phyloP scores from a whole-genome alignment of 2,888 invertebrate genomes.

The Agrotis clavis region DNA sequence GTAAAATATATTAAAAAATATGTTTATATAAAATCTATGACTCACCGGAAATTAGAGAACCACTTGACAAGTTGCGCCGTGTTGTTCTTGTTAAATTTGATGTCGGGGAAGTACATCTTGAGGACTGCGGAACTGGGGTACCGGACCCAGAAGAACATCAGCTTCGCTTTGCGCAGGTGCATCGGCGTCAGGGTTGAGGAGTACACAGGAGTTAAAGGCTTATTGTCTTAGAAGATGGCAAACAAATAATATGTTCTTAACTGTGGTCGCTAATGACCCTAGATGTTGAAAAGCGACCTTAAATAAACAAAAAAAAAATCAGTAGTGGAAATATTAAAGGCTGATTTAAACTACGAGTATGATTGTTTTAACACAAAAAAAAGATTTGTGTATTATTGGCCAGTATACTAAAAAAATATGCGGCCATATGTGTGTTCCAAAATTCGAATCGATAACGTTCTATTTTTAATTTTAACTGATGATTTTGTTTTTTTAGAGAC shows the following conservation, averaged over 20 bases:
- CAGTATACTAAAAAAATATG: not conserved
- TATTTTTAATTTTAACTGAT: not conserved
- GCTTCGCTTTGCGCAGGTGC: slow-evolving; percentile 99
- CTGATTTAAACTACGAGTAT: no score
- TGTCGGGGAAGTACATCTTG: slow-evolving; percentile 99
- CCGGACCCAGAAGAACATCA: slow-evolving; percentile 99
- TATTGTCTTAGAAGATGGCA: slow-evolving; percentile 58
- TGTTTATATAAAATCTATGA: slow-evolving; percentile 60
- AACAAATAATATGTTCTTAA: no score
- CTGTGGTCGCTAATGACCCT: not conserved
- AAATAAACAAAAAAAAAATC: no score
- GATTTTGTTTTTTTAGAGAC: no score
- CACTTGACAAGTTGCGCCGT: slow-evolving; percentile 99
- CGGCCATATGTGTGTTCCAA: not conserved
- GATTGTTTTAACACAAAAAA: no score
- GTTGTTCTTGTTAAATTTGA: slow-evolving; percentile 99
- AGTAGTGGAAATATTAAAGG: no score
- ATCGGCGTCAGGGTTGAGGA: slow-evolving; percentile 99
- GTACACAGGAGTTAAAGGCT: slow-evolving; percentile 96
- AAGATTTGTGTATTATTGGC: no score
- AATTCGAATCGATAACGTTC: not conserved
- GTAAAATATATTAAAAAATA: slow-evolving; percentile 45
- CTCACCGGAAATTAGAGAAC: slow-evolving; percentile 99
- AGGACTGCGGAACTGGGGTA: slow-evolving; percentile 99
- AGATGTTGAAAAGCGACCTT: no score